Evolutionary conservation across 2,113 vertebrate genomes (phyloP).

Genomic region (Gobius niger): DNA sequence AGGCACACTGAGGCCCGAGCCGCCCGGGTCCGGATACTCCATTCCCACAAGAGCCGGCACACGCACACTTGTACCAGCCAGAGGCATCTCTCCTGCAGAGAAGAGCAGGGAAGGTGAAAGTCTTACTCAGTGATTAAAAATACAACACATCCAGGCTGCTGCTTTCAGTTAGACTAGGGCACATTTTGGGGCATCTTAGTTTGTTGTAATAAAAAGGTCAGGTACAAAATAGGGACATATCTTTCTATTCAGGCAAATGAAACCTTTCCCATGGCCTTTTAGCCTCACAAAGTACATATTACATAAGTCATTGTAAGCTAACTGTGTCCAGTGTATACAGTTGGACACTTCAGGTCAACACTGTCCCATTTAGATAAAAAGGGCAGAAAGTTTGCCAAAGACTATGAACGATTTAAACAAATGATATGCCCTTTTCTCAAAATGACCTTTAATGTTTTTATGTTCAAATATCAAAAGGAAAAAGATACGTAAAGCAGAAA

Average conservation of each 20-base stretch:
- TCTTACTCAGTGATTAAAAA: neutral
- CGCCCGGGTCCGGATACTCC: conserved; percentile 86
- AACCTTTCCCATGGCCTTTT: conserved; percentile 6
- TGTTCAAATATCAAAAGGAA: conserved; percentile 3
- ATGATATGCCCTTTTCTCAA: neutral
- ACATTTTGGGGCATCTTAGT: neutral
- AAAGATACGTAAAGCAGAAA: neutral
- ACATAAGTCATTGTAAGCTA: neutral
- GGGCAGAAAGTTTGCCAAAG: conserved; percentile 1
- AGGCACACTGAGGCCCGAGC: conserved; percentile 83
- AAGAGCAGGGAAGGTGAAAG: neutral
- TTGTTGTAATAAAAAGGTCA: conserved; percentile 26
- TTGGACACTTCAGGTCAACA: neutral
- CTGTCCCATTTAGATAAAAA: neutral
- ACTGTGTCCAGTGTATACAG: neutral
- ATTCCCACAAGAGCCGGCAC: conserved; percentile 83
- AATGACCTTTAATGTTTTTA: conserved; percentile 1
- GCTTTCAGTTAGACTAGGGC: neutral
- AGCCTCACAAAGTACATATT: neutral
- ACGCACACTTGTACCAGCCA: conserved; percentile 72
- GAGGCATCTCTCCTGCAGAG: conserved; percentile 78
- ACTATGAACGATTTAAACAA: neutral
- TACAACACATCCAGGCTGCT: neutral
- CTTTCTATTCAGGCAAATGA: conserved; percentile 12
- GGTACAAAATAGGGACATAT: neutral